Percentiles rank a stretch among this genome's conserved stretches.
These are phyloP conservation scores for Lucilia sericata DNA, from an alignment of 1,140 invertebrate species.

Conservation along the genomic window DNA sequence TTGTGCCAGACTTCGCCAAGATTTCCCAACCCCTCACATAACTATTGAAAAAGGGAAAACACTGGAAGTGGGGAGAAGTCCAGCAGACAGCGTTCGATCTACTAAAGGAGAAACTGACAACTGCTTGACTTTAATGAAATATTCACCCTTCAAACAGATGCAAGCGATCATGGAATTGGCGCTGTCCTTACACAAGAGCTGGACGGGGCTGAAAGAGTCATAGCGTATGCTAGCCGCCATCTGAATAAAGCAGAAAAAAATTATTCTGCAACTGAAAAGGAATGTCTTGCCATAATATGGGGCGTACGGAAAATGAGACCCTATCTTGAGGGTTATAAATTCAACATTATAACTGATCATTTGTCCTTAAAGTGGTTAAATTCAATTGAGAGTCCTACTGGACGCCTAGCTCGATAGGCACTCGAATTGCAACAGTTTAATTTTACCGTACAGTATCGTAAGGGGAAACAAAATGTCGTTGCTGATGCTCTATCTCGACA, in stretches of 20 bases:
- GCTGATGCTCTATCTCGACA: conserved; percentile 28
- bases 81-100: conserved; percentile 44
- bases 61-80: conserved; percentile 32
- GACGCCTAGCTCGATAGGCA: conserved; percentile 49
- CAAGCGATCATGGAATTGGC: conserved; percentile 54
- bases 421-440: no score
- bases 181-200: conserved; percentile 53
- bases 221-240: conserved; percentile 64
- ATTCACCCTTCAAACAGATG: conserved; percentile 51
- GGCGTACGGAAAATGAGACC: conserved; percentile 68
- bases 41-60: conserved; percentile 20
- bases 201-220: conserved; percentile 49
- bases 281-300: conserved; percentile 71
- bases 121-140: conserved; percentile 48
- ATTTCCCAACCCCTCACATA: conserved; percentile 34
- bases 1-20: conserved; percentile 44
- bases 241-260: conserved; percentile 67
- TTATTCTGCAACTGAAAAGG: conserved; percentile 68
- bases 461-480: conserved; percentile 41
- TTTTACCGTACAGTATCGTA: no score
- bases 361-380: conserved; percentile 61
- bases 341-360: conserved; percentile 22
- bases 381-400: conserved; percentile 56
- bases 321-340: conserved; percentile 62
- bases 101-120: conserved; percentile 42